These are phyloP conservation scores for Triplophysa bombifrons DNA, from an alignment of 2,797 vertebrate species.

Conservation along the genomic window DNA sequence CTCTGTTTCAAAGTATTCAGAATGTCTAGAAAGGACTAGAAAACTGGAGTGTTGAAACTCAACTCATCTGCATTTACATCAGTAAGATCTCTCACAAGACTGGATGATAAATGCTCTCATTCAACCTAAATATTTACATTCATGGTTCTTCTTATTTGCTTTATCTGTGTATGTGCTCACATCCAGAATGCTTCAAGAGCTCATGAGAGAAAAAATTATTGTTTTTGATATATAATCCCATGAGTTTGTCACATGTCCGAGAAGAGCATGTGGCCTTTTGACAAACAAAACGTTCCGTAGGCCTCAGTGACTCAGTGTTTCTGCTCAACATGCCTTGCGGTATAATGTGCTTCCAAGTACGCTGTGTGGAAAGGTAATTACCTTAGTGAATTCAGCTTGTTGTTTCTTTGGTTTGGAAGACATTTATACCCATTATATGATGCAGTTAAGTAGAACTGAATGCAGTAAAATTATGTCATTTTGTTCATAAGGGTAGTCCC, in stretches of 20 bases:
- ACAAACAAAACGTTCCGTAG: slow-evolving; percentile 5
- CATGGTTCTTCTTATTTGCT: slow-evolving; percentile 31
- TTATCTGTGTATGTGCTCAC: slow-evolving; percentile 18
- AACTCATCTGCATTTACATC: neutral
- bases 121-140: slow-evolving; percentile 33
- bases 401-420: neutral
- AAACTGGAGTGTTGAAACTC: neutral
- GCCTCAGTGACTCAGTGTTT: slow-evolving; percentile 36
- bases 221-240: slow-evolving; percentile 63
- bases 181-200: slow-evolving; percentile 53
- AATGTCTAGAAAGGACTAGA: neutral
- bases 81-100: neutral
- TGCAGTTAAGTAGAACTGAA: neutral
- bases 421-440: slow-evolving; percentile 1
- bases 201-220: slow-evolving; percentile 66
- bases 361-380: neutral
- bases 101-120: neutral
- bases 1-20: neutral
- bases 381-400: neutral
- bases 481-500: no score
- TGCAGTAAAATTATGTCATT: neutral
- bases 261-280: slow-evolving; percentile 7
- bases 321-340: slow-evolving; percentile 1
- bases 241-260: slow-evolving; percentile 54
- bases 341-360: slow-evolving; percentile 25